Base-by-base conservation (phyloP, 2,113 vertebrate genomes). In the Phalacrocorax carbo region DNA sequence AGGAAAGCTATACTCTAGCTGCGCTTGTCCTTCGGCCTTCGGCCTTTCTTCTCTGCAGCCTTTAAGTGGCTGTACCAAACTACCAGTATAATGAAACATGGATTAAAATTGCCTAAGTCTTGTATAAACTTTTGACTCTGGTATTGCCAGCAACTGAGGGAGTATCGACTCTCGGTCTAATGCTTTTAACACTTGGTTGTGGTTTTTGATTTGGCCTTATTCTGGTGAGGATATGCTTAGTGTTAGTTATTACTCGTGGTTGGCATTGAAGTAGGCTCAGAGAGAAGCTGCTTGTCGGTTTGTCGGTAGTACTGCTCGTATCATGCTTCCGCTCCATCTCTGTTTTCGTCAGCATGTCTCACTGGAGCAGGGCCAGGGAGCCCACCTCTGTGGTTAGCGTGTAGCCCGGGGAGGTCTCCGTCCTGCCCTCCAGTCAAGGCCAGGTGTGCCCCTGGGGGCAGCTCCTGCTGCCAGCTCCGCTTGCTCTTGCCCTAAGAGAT, bases 291-390 rank as follows among this genome's bases (percentile, higher is more conserved):
- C 11, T n/a, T 3, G 9, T 4, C 48, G 58, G 36, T 42, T 48
- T 42, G 69, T 11, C 26, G 52, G 34, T 25, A 5, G 16, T 5
- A 30, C 34, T 58, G 46, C 46, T 76, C 4, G 2, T 13, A 1
- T 15, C 4, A 2, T 27, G 29, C 48, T 55, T 27, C 70, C 2
- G 3, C 34, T 46, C 61, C 44, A 7, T 6, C 46, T 27, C 58
- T 13, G 5, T 19, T 66, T 38, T 16, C 15, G 9, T 5, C 32
- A 1, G 6, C 0, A 2, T 21, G 25, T 20, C 42, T 15, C 2
- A 3, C 29, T 52, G 75, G 44, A 64, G 70, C 61, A 51, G 65
- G 25, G 21, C 11, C 40, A 15, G 44, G 38, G 58, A 88, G 64
- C 44, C 69, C 57, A 34, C 9, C 44, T 27, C 21, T 13, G 49